These are phyloP conservation scores for Ceuthmochares aereus DNA, from an alignment of 2,113 vertebrate genomes.

Conservation along the genomic window DNA sequence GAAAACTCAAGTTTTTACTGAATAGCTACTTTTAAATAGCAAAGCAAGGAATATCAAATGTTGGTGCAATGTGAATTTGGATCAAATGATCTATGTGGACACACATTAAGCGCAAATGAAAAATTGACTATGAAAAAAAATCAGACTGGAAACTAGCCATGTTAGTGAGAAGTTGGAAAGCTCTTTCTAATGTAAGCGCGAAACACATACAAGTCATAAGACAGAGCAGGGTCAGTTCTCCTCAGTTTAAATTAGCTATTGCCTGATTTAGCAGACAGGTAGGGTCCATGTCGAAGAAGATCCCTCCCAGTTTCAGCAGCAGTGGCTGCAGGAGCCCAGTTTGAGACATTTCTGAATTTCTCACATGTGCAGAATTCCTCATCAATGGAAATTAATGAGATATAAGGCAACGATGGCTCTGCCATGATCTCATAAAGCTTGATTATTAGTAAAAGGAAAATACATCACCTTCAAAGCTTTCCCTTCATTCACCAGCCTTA, in stretches of 20 bases:
- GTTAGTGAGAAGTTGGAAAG: not conserved
- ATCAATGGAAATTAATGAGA: not conserved
- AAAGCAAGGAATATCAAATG: not conserved
- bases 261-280: not conserved
- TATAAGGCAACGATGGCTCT: not conserved
- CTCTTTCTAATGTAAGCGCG: not conserved
- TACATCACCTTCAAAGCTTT: not conserved
- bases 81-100: not conserved
- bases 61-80: not conserved
- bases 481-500: not conserved
- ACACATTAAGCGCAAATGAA: not conserved
- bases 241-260: not conserved
- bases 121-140: not conserved
- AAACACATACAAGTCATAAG: rapidly evolving
- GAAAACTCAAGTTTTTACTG: not conserved
- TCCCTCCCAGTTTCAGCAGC: not conserved
- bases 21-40: not conserved
- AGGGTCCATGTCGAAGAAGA: not conserved
- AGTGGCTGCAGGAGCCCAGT: not conserved
- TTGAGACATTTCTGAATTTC: not conserved
- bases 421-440: not conserved
- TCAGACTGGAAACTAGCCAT: not conserved
- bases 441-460: not conserved
- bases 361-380: not conserved
- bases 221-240: not conserved